Base-by-base conservation (phyloP, 2,797 vertebrate species). In the Argentina silus region DNA sequence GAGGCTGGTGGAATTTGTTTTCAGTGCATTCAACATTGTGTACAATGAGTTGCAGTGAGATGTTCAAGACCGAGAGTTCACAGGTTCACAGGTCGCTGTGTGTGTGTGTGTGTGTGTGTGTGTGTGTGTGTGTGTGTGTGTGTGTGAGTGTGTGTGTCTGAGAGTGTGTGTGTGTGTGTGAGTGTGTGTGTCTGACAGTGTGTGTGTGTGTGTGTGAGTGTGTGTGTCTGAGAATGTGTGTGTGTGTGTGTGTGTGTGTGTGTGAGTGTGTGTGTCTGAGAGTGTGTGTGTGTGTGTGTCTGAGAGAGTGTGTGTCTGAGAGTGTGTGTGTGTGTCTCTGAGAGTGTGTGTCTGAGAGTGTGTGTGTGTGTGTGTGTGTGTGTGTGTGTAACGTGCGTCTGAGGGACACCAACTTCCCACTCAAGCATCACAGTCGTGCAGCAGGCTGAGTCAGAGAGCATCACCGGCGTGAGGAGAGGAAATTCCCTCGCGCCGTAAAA, bases 401-500 rank as follows among this genome's bases (percentile, higher is more conserved):
- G 69, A 11, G 43, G 48, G 66, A 74, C 42, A 14, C 12, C 55
- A 55, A 50, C 67, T 70, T 76, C 70, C 70, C 66, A 50, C 67
- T 60, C 44, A 61, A 68, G 11, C 8, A 44, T 57, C 43, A 14
- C 56, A 15, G 10, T 57, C 67, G n/a, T 56, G 50, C 17, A n/a
- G 21, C 42, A 7, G 23, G 12, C 60, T 67, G 75, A 81, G 66
- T 82, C 77, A 79, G 12, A 75, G 65, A 36, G 45, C 74, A 44
- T 72, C 61, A 62, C 21, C n/a, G 36, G 4, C 27, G 27, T n/a
- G 57, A 59, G 63, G 66, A 63, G 70, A 80, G 86, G 85, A 86
- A 88, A 86, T 59, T 84, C 83, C 85, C 83, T 70, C 7, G 0
- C 67, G 75, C 44, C 61, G 61, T 67, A 55, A 78, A 69, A 84